A percentile compares a stretch with the other conserved stretches of the same genome.
Conservation (phyloP, 2,888 invertebrate species). For the Carabus problematicus region DNA sequence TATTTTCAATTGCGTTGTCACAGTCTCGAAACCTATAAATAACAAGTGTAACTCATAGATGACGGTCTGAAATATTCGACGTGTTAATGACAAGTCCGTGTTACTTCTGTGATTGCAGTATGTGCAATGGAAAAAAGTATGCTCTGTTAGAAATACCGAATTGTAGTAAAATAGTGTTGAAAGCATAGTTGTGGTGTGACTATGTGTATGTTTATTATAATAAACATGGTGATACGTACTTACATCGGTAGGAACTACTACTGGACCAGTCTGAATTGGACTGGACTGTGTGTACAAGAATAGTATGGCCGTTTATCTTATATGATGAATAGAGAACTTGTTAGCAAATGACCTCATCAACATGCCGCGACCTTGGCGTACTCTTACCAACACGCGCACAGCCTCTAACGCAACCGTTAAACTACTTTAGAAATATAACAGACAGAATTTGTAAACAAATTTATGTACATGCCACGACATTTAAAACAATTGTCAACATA, state of each 20-base stretch:
- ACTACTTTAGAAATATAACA: slow-evolving; percentile 14
- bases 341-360: slow-evolving; percentile 40
- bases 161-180: too few relatives aligned
- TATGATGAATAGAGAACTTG: slow-evolving; percentile 42
- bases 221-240: too few relatives aligned
- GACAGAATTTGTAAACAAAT: slow-evolving; percentile 27
- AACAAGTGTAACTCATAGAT: slow-evolving; percentile 17
- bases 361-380: slow-evolving; percentile 40
- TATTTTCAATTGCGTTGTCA: slow-evolving; percentile 35
- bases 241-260: too few relatives aligned
- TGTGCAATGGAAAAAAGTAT: too few relatives aligned
- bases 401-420: slow-evolving; percentile 31
- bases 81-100: too few relatives aligned
- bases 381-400: slow-evolving; percentile 27
- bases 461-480: slow-evolving; percentile 9
- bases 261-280: too few relatives aligned
- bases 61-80: too few relatives aligned
- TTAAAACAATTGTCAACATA: slow-evolving; percentile 23
- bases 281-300: too few relatives aligned
- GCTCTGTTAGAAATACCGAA: too few relatives aligned
- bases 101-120: too few relatives aligned
- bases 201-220: too few relatives aligned
- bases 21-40: slow-evolving; percentile 25
- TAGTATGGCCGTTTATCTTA: neutral
- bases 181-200: too few relatives aligned